Evolutionary conservation across 2,888 invertebrate genomes (phyloP).

Genomic region (Chrysolina oricalcia): DNA sequence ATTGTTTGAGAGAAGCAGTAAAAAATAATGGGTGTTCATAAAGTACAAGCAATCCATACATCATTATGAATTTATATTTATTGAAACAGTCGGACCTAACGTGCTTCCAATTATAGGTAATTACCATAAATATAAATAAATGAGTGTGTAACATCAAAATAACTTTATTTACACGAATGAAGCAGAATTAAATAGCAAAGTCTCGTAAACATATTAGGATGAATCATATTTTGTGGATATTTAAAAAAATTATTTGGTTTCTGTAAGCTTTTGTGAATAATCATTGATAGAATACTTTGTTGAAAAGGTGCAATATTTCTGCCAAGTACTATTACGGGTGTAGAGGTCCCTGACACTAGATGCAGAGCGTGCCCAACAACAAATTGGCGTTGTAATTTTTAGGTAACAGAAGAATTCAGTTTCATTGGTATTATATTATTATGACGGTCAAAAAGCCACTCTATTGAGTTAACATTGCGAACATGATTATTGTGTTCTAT

Average conservation of each 20-base stretch:
- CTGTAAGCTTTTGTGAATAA: not conserved
- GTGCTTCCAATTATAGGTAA: not conserved
- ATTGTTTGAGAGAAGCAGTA: not conserved
- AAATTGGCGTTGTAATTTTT: no score
- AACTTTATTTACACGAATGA: not conserved
- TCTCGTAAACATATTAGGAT: not conserved
- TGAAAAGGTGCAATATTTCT: not conserved
- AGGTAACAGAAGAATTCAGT: no score
- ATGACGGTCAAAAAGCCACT: no score
- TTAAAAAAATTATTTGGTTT: not conserved
- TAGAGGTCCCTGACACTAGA: no score
- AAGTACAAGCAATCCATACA: not conserved
- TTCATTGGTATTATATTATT: no score
- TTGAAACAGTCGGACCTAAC: not conserved
- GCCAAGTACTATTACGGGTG: no score
- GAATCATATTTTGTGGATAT: not conserved
- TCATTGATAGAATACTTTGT: not conserved
- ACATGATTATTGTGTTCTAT: no score
- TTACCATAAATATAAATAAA: conserved; percentile 1
- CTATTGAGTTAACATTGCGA: no score
- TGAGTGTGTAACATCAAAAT: not conserved
- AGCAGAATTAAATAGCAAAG: not conserved
- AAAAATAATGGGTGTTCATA: conserved; percentile 17
- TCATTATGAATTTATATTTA: not conserved
- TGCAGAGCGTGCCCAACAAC: no score